Conservation (phyloP, 2,797 vertebrate genomes). For the Thunnus albacares region DNA sequence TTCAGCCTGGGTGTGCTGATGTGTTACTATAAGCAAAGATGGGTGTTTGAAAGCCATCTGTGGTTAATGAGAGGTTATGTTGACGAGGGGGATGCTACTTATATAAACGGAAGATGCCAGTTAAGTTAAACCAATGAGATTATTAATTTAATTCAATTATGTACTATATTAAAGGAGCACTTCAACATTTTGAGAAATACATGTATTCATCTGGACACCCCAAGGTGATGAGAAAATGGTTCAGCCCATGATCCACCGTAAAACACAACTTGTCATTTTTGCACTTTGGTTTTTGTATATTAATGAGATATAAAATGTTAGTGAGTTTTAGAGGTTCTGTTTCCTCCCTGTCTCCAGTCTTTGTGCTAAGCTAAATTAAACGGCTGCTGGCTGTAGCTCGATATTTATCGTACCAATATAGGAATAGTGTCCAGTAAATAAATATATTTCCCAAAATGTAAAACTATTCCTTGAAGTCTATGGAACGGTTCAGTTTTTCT, state of each 20-base stretch:
- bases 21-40: neutral
- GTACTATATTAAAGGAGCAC: neutral
- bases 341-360: neutral
- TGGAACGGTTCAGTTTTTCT: neutral
- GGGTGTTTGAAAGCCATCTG: neutral
- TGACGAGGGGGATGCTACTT: neutral
- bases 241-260: too few relatives aligned
- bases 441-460: neutral
- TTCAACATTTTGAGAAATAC: neutral
- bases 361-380: neutral
- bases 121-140: neutral
- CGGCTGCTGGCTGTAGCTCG: neutral
- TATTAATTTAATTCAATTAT: neutral
- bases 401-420: too few relatives aligned
- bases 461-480: neutral
- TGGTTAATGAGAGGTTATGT: constrained; percentile 11
- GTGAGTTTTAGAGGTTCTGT: too few relatives aligned
- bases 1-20: neutral
- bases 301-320: too few relatives aligned
- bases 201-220: too few relatives aligned
- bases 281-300: too few relatives aligned
- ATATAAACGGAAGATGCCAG: constrained; percentile 1
- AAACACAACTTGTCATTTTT: too few relatives aligned
- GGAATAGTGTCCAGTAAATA: neutral
- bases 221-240: neutral